Conservation (phyloP, 2,888 invertebrate genomes). For the Thecophora atra region DNA sequence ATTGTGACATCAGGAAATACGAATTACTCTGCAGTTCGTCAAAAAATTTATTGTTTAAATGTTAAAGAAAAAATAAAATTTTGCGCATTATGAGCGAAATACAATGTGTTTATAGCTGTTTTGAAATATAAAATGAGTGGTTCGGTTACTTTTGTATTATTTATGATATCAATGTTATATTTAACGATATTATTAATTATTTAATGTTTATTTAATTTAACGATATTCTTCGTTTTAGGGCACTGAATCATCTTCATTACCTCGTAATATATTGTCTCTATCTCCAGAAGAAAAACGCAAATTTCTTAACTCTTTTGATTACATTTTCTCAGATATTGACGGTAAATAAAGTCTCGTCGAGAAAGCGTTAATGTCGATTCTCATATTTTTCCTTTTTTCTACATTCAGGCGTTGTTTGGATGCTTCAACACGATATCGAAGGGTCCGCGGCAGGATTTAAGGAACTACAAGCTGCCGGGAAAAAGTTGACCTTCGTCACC, state of each 20-base stretch:
- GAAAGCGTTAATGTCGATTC: not conserved
- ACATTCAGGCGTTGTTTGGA: slow-evolving; percentile 67
- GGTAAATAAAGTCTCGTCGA: slow-evolving; percentile 61
- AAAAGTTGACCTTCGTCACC: slow-evolving; percentile 63
- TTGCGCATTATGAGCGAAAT: no score
- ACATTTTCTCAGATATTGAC: slow-evolving; percentile 71
- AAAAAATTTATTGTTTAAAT: not conserved
- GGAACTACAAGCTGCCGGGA: slow-evolving; percentile 63
- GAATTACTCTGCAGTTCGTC: not conserved
- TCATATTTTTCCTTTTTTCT: not conserved
- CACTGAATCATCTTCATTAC: slow-evolving; percentile 26
- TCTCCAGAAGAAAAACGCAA: slow-evolving; percentile 54
- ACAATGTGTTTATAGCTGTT: no score
- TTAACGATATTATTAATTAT: no score
- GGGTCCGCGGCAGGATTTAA: slow-evolving; percentile 58
- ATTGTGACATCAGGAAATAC: not conserved
- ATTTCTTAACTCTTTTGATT: slow-evolving; percentile 68
- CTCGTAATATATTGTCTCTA: slow-evolving; percentile 55
- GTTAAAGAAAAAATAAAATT: no score
- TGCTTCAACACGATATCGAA: slow-evolving; percentile 53
- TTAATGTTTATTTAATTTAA: no score
- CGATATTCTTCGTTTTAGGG: slow-evolving; percentile 15
- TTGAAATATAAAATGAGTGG: no score
- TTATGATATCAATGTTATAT: no score
- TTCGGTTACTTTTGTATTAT: no score